Evolutionary conservation across 92 coral and sea anemone genomes (phyloP).

Genomic region (Muricea muricata): DNA sequence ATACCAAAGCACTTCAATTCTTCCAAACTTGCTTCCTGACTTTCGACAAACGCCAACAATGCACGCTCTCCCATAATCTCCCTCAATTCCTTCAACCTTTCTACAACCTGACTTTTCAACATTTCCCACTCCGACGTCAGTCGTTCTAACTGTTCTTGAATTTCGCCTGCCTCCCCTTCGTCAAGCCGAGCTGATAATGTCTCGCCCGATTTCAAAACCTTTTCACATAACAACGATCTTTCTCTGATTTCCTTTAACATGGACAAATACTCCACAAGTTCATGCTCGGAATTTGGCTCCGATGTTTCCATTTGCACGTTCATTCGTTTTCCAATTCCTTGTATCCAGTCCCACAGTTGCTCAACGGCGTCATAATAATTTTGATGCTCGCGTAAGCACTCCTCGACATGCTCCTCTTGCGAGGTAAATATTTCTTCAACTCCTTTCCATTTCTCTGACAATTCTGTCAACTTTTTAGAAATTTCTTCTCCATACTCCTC

Average conservation of each 20-base stretch:
- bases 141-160: conserved; percentile 83
- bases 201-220: conserved; percentile 80
- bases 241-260: conserved; percentile 70
- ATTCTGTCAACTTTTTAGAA: conserved; percentile 55
- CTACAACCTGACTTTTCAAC: conserved; percentile 79
- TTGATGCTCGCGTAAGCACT: conserved; percentile 88
- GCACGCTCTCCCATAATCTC: conserved; percentile 65
- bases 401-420: conserved; percentile 78
- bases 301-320: conserved; percentile 60
- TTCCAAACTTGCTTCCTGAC: neutral
- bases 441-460: conserved; percentile 77
- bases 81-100: conserved; percentile 73
- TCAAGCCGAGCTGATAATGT: conserved; percentile 71
- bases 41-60: conserved; percentile 5
- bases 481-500: conserved; percentile 64
- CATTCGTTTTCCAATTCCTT: conserved; percentile 74
- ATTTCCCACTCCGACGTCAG: conserved; percentile 84
- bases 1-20: neutral
- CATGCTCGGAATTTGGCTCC: conserved; percentile 51
- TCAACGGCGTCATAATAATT: conserved; percentile 88
- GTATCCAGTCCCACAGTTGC: conserved; percentile 91
- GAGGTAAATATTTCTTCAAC: conserved; percentile 74
- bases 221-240: conserved; percentile 53
- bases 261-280: conserved; percentile 66
- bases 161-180: conserved; percentile 67